Conservation (phyloP, 1,140 invertebrate genomes). For the Drosophila simulans region DNA sequence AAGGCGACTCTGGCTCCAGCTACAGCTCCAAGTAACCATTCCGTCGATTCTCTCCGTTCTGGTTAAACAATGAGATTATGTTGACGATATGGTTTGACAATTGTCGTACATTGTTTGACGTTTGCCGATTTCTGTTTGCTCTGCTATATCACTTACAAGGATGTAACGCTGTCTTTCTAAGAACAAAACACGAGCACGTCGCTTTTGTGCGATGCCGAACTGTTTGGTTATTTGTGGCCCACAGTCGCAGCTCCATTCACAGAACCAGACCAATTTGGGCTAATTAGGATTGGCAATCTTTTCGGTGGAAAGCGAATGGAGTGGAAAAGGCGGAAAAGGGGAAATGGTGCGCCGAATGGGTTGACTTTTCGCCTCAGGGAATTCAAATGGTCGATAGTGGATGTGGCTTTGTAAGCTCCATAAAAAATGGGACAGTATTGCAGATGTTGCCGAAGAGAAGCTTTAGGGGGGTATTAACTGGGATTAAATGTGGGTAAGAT, state of each 20-base stretch:
- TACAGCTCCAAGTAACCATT: not conserved
- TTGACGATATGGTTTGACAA: slow-evolving; percentile 84
- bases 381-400: slow-evolving; percentile 9
- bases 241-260: slow-evolving; percentile 18
- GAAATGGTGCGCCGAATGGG: not conserved
- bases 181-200: slow-evolving; percentile 65
- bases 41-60: slow-evolving; percentile 23
- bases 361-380: slow-evolving; percentile 4
- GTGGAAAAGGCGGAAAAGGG: not conserved
- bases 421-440: slow-evolving; percentile 14
- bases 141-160: slow-evolving; percentile 74
- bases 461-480: not conserved
- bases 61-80: slow-evolving; percentile 84
- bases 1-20: slow-evolving; percentile 34
- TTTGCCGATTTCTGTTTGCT: slow-evolving; percentile 82
- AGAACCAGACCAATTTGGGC: slow-evolving; percentile 57
- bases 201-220: slow-evolving; percentile 61
- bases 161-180: slow-evolving; percentile 79
- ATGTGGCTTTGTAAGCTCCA: slow-evolving; percentile 3
- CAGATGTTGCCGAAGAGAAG: not conserved
- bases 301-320: slow-evolving; percentile 17
- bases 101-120: slow-evolving; percentile 83
- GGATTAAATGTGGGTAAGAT: too few relatives aligned
- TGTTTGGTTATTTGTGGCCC: not conserved
- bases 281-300: slow-evolving; percentile 64